A percentile compares a stretch with the other conserved stretches of the same genome.
Evolutionary conservation across 2,888 invertebrate species (phyloP).

Genomic region (Cylindroiulus punctatus): DNA sequence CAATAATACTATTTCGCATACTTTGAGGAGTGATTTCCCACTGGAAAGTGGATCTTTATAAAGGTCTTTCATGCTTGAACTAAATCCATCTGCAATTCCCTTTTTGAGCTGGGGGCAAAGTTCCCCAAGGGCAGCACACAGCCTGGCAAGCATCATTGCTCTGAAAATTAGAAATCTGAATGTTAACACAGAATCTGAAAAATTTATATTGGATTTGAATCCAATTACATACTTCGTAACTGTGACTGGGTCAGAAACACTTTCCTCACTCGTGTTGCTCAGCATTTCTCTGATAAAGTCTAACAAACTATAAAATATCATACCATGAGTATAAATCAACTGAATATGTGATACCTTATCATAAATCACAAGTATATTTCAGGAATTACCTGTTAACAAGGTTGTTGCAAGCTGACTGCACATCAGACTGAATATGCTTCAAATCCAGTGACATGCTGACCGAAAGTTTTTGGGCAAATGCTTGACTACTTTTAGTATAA

Average conservation of each 20-base stretch:
- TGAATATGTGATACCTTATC: not conserved
- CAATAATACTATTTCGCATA: not conserved
- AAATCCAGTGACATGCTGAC: slow-evolving; percentile 13
- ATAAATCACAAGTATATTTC: not conserved
- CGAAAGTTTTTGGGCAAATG: slow-evolving; percentile 12
- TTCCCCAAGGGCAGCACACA: slow-evolving; percentile 50
- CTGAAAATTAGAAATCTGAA: slow-evolving; percentile 19
- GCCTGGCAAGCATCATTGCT: slow-evolving; percentile 24
- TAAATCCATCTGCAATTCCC: slow-evolving; percentile 17
- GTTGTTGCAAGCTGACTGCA: slow-evolving; percentile 42
- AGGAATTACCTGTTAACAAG: slow-evolving; percentile 36
- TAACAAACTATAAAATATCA: not conserved
- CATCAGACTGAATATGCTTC: slow-evolving; percentile 27
- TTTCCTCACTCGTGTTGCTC: not conserved
- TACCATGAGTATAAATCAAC: not conserved
- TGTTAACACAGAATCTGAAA: too few relatives aligned
- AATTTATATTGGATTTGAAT: not conserved
- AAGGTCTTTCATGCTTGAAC: not conserved
- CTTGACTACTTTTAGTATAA: slow-evolving; percentile 27
- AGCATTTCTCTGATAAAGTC: slow-evolving; percentile 6
- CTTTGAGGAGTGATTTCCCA: not conserved
- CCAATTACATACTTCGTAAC: slow-evolving; percentile 42
- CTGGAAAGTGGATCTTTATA: not conserved
- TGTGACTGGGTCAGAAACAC: not conserved
- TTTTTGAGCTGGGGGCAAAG: slow-evolving; percentile 53